Evolutionary conservation across 1,140 invertebrate species (phyloP), one percentile per base, ranked within the genome.

Genomic region (Telenomus remus): DNA sequence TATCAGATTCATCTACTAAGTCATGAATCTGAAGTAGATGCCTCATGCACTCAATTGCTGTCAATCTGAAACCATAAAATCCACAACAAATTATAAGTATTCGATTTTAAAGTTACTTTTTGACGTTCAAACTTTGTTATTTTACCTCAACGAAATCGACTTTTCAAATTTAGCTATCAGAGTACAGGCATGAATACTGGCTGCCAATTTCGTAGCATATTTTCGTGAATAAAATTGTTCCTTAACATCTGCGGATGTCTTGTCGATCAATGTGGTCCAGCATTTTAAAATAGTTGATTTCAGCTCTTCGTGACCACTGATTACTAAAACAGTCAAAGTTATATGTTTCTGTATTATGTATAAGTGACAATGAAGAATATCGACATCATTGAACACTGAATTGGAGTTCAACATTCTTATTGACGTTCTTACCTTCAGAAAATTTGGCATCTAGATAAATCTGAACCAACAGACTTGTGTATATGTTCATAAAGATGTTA

Each of bases 131-230:
- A 27, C 19, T 27, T 27, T 1, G 6, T 27, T 44, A 8, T 59
- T 47, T 63, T 85, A 92, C 92, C 89, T 91, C 8, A 93, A 80
- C 12, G 83, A 66, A 68, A 82, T 84, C 13, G 89, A 86, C 79
- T 89, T 90, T 82, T 92, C 91, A 43, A 83, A 82, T 82, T 90
- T 91, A 2, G 90, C 90, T 16, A 92, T 80, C 72, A 91, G 88
- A 6, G 91, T 79, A 43, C 89, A 89, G 7, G 91, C 82, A 81
- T 90, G 91, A 55, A 92, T 87, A 50, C 89, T 89, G 75, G 91
- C 89, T 16, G 90, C 90, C 37, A 93, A 65, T 74, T 89, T 85
- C 1, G 89, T 84, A 9, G 89, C 83, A 79, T 91, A 88, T 39
- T 87, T 78, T 72, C 88, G 87, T 6, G 61, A 79, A 59, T 92